These are phyloP conservation scores for Thaumatotibia leucotreta DNA, from an alignment of 1,140 invertebrate species.

Conservation along the genomic window DNA sequence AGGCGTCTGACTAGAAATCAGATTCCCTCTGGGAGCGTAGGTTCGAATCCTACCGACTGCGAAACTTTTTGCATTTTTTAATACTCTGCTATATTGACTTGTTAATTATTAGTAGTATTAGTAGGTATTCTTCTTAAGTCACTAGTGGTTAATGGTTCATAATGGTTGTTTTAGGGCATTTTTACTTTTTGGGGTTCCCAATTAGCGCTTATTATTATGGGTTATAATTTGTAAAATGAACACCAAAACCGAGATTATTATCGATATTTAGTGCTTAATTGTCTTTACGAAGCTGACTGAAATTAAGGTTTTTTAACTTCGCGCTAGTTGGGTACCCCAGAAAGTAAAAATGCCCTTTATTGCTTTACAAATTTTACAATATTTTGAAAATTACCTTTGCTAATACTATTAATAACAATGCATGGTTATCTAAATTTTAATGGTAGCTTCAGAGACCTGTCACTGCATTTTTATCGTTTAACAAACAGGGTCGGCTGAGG, in stretches of 20 bases:
- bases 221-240: no score
- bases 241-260: no score
- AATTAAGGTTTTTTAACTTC: no score
- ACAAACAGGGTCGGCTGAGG: neutral
- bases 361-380: neutral
- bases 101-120: neutral
- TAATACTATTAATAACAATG: neutral
- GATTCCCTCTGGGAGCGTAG: conserved; percentile 87
- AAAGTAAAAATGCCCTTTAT: no score
- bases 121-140: no score
- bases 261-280: no score
- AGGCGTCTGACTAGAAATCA: conserved; percentile 89
- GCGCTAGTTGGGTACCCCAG: no score
- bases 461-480: conserved; percentile 11
- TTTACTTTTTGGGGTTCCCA: no score
- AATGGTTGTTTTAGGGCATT: conserved; percentile 3
- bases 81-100: conserved; percentile 24
- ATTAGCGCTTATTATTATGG: no score
- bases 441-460: neutral
- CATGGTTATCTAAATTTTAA: neutral
- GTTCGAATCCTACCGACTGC: conserved; percentile 88
- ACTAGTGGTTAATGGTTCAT: no score
- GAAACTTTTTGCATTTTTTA: conserved; percentile 48
- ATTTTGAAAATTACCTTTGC: neutral
- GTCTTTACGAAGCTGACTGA: no score